phyloP scores from a whole-genome alignment of 2,113 vertebrate genomes.

The Echinops telfairi region DNA sequence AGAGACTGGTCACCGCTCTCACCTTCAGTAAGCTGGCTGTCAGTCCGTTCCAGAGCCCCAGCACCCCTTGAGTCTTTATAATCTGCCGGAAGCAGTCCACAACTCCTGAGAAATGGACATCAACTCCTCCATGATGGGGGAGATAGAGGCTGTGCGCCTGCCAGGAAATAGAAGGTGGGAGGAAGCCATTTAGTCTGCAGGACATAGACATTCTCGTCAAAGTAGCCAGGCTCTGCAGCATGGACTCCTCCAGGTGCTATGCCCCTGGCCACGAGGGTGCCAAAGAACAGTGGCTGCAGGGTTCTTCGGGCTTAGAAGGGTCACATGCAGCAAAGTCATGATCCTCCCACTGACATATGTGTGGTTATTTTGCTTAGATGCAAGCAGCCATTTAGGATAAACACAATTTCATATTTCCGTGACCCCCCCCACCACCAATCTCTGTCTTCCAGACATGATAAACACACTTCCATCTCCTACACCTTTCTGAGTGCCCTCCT shows the following conservation, averaged over 20 bases:
- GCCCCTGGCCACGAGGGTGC: background rate
- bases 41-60: conserved; percentile 95
- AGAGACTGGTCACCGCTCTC: conserved; percentile 49
- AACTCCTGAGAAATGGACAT: conserved; percentile 93
- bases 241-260: background rate
- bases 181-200: background rate
- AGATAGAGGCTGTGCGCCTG: conserved; percentile 94
- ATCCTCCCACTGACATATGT: background rate
- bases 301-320: conserved; percentile 31
- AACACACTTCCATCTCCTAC: background rate
- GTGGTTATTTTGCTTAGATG: conserved; percentile 43
- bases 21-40: conserved; percentile 96
- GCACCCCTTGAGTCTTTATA: conserved; percentile 92
- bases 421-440: background rate
- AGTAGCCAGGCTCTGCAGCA: background rate
- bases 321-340: background rate
- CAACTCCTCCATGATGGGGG: conserved; percentile 91
- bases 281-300: background rate
- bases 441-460: background rate
- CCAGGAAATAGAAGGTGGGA: conserved; percentile 49
- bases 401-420: background rate
- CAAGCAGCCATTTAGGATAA: conserved; percentile 46
- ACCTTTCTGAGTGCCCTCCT: background rate
- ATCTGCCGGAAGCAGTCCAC: conserved; percentile 94
- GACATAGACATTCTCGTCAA: conserved; percentile 21